Base-by-base conservation (phyloP, 2,113 vertebrate species). In the Ancistrus triradiatus region DNA sequence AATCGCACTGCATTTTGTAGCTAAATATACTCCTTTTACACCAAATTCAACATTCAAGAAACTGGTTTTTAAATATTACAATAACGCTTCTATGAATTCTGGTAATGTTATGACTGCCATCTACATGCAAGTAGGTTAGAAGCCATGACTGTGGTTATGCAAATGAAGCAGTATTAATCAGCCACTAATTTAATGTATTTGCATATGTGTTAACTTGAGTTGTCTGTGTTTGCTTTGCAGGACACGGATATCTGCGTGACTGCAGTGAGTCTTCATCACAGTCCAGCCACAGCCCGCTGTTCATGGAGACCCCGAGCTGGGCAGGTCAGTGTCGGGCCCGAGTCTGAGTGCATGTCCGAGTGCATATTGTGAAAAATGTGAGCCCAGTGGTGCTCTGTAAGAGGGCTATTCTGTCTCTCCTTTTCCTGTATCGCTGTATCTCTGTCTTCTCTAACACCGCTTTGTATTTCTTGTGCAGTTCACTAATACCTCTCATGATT, bases 261-360 rank as follows among this genome's bases (percentile, higher is more conserved):
- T 60, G 59, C 69, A 66, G 73, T 69, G 64, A 74, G 65, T 38
- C 3, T 37, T 62, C 42, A 61, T 46, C 37, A 14, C 55, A 40
- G 59, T 58, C 60, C 56, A 60, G 56, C 47, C 65, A 68, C 50
- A 68, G 65, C 35, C 53, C 4, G 25, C 65, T 65, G 50, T 75
- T 69, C 74, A 75, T 75, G 74, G 74, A 75, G 74, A 75, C 69
- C 69, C 69, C 65, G 21, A 72, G 65, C 66, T 75, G 74, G 74
- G 64, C 74, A 75, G 74, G 69, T 72, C 6, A 69, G 66, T 66
- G 38, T 52, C 40, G 55, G 7, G n/a, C n/a, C n/a, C n/a, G n/a
- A n/a, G 31, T 28, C 43, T 47, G 46, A 40, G 70, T 55, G 60
- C 31, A 13, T 24, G 60, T 35, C 21, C 25, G 28, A 24, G 44